Base-by-base conservation (phyloP, 2,888 invertebrate species). In the Aphidoletes aphidimyza region DNA sequence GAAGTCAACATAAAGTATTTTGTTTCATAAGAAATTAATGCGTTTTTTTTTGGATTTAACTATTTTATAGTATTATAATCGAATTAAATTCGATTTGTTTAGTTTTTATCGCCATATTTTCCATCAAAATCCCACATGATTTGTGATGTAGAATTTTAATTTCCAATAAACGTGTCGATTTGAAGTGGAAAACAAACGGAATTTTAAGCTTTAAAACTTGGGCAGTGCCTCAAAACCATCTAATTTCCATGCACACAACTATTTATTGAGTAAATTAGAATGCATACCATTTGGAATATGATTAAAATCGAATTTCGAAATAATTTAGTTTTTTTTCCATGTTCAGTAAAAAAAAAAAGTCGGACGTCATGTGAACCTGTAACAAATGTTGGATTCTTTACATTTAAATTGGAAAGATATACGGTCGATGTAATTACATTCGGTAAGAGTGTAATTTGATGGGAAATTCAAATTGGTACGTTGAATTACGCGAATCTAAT, bases 281-380 rank as follows among this genome's bases (percentile, higher is more conserved):
- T 54, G 22, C 54, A 26, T 54, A 54, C 22, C 22, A 54, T 26
- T 54, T 54, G 54, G 11, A 54, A n/a, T 22, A 54, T 6, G 14
- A 54, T 11, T 54, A 26, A 54, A 54, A 54, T 54, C 54, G 54
- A 54, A 54, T 54, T 54, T 54, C 26, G 26, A 54, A 54, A 54
- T 54, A 54, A 54, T 54, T 54, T 47, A 47, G n/a, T n/a, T n/a
- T n/a, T n/a, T 47, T 47, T 47, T 14, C 14, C 2, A 47, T 8
- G 14, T 42, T 14, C 42, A 42, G 14, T 11, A 5, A 54, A 1
- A 26, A 54, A 54, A 26, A 26, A n/a, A 54, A 26, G 1, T 26
- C 3, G 22, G 78, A 78, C 78, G 78, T 78, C 78, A 78, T 78
- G 78, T 78, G 78, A 78, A 36, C 36, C 36, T 78, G 78, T 78